These are phyloP conservation scores for Nemotelus pantherinus DNA, from an alignment of 2,888 invertebrate genomes.

Conservation along the genomic window DNA sequence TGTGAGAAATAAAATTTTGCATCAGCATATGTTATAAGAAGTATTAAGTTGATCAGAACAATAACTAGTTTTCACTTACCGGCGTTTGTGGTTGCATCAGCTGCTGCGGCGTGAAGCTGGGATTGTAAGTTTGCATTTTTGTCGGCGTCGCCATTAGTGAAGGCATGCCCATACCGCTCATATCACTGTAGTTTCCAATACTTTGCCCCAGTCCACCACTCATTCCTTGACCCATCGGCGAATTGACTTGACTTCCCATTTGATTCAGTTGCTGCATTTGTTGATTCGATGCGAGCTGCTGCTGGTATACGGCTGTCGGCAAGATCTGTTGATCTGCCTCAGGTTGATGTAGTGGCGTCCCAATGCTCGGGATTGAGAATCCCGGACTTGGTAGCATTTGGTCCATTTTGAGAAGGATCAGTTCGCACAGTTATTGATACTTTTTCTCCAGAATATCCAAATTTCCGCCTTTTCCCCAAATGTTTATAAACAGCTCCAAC, in stretches of 20 bases:
- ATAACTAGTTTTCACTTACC: slow-evolving; percentile 65
- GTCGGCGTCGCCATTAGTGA: slow-evolving; percentile 74
- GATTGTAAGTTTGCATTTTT: slow-evolving; percentile 79
- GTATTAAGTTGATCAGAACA: neutral
- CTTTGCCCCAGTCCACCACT: slow-evolving; percentile 53
- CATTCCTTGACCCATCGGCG: slow-evolving; percentile 49
- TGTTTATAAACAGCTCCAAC: slow-evolving; percentile 1
- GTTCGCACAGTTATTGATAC: neutral
- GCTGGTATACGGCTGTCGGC: slow-evolving; percentile 83
- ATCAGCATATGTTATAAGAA: neutral
- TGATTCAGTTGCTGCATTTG: slow-evolving; percentile 56
- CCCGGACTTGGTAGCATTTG: slow-evolving; percentile 91
- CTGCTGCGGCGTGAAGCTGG: slow-evolving; percentile 82
- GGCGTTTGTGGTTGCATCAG: slow-evolving; percentile 92
- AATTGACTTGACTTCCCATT: slow-evolving; percentile 51
- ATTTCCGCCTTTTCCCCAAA: neutral
- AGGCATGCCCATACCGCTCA: slow-evolving; percentile 68
- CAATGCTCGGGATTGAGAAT: slow-evolving; percentile 88
- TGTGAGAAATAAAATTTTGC: slow-evolving; percentile 53
- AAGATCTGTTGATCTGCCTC: slow-evolving; percentile 92
- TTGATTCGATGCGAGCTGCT: slow-evolving; percentile 66
- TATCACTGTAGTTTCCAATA: slow-evolving; percentile 46
- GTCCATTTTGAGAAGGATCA: slow-evolving; percentile 72
- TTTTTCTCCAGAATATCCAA: too few relatives aligned
- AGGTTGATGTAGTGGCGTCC: slow-evolving; percentile 88